phyloP scores from a whole-genome alignment of 2,113 vertebrate genomes.

The Chloropsis hardwickii region DNA sequence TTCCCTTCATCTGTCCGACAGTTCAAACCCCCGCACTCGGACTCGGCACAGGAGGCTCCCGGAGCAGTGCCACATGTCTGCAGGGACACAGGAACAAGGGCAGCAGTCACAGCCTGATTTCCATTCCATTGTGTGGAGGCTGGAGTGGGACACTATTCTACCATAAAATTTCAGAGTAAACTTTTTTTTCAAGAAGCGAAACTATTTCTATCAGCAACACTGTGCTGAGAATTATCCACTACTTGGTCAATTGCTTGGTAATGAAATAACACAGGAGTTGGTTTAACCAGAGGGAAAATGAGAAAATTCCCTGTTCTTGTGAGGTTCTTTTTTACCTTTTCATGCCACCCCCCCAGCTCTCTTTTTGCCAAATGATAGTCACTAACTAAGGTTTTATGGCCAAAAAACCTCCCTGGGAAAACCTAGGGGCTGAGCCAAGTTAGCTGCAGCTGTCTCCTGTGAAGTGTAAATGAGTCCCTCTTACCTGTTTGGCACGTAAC shows the following conservation, averaged over 20 bases:
- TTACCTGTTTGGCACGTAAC: slow-evolving; percentile 30
- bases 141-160: neutral
- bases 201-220: neutral
- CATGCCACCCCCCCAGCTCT: no score
- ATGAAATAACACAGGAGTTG: neutral
- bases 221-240: neutral
- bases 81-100: neutral
- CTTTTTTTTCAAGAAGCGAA: neutral
- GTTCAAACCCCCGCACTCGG: slow-evolving; percentile 82
- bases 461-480: slow-evolving; percentile 38
- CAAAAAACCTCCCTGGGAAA: neutral
- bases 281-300: neutral
- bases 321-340: neutral
- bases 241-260: neutral
- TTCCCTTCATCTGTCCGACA: slow-evolving; percentile 79
- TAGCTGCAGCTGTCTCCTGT: slow-evolving; percentile 30
- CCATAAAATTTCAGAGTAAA: neutral
- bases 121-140: rapidly evolving
- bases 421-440: neutral
- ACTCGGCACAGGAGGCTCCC: slow-evolving; percentile 76
- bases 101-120: neutral
- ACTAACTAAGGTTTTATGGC: neutral
- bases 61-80: slow-evolving; percentile 86
- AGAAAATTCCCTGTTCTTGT: neutral
- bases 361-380: neutral